Evolutionary conservation across 1,140 invertebrate genomes (phyloP).

Genomic region (Saccostrea glomerata): DNA sequence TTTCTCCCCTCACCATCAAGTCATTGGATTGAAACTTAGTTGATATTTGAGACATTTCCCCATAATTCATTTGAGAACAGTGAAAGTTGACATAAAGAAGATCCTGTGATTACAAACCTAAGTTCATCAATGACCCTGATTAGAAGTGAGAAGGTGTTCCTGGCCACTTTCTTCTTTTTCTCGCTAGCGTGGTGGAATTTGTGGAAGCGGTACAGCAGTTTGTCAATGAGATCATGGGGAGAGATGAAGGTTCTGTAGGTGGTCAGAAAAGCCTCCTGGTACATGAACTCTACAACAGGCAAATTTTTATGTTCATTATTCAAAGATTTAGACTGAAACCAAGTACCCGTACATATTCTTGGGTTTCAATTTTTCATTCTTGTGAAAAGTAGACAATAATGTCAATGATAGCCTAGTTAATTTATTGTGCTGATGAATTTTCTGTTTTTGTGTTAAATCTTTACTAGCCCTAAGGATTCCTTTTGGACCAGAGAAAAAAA

Average conservation of each 20-base stretch:
- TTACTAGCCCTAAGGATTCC: too few relatives aligned
- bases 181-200: constrained; percentile 84
- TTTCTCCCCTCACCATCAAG: too few relatives aligned
- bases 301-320: neutral
- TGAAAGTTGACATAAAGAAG: too few relatives aligned
- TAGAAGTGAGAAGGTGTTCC: constrained; percentile 92
- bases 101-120: constrained; percentile 83
- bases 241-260: constrained; percentile 97
- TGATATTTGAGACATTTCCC: neutral
- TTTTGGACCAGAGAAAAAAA: neutral
- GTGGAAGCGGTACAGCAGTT: constrained; percentile 91
- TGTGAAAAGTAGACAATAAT: neutral
- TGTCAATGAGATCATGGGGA: constrained; percentile 91
- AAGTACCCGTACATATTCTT: neutral
- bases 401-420: neutral
- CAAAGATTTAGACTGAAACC: neutral
- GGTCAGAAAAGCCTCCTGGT: constrained; percentile 97
- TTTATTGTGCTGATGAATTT: neutral
- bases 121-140: constrained; percentile 95
- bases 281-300: constrained; percentile 88
- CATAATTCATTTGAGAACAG: too few relatives aligned
- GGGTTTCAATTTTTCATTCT: neutral
- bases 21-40: neutral
- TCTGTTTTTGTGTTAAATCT: neutral
- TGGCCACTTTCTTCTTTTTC: constrained; percentile 86